phyloP scores from a whole-genome alignment of 2,113 vertebrate species.

The Gobius niger region DNA sequence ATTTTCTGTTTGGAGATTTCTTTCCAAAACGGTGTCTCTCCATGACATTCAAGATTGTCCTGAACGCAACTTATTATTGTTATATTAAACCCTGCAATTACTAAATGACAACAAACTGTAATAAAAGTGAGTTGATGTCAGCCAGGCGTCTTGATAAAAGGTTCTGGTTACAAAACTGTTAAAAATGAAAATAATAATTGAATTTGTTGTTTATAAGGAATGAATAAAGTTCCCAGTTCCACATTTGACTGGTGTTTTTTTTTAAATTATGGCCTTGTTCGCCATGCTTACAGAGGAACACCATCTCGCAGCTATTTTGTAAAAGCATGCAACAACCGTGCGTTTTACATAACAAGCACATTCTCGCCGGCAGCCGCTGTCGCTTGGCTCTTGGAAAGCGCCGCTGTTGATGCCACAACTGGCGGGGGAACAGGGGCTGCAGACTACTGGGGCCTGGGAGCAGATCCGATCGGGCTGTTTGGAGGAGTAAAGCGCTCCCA shows the following conservation, averaged over 20 bases:
- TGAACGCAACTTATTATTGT: no score
- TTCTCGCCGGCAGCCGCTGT: conserved; percentile 55
- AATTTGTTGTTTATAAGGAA: neutral
- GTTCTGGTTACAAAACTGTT: neutral
- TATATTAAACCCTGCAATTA: no score
- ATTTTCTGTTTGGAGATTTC: no score
- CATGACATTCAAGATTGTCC: no score
- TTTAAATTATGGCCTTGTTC: conserved; percentile 39
- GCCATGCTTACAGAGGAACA: conserved; percentile 34
- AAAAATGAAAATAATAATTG: neutral
- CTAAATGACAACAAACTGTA: no score
- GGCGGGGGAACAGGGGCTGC: conserved; percentile 53
- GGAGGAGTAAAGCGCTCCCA: conserved; percentile 56
- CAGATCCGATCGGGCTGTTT: conserved; percentile 68
- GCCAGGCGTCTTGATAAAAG: no score
- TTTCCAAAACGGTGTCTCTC: no score
- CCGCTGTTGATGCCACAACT: conserved; percentile 37
- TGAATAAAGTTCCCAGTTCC: conserved; percentile 22
- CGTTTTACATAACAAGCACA: conserved; percentile 56
- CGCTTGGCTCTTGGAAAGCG: conserved; percentile 66
- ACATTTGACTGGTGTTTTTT: conserved; percentile 25
- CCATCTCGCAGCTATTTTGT: conserved; percentile 60
- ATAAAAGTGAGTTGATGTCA: no score
- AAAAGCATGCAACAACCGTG: conserved; percentile 21
- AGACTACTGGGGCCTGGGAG: conserved; percentile 62